phyloP scores from a whole-genome alignment of 2,888 invertebrate species.

The Flexamia atlantica region DNA sequence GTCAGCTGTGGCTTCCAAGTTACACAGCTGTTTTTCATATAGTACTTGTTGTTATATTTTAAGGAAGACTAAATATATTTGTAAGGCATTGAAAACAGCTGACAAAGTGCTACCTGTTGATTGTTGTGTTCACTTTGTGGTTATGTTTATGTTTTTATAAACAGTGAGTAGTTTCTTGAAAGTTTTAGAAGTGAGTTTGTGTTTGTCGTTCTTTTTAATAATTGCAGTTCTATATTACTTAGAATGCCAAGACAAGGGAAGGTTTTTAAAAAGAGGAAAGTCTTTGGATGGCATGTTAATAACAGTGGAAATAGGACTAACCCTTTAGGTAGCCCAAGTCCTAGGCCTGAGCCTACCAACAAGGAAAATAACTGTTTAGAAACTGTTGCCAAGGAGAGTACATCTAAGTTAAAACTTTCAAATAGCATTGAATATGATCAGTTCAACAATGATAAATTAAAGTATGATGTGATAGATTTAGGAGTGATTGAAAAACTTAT shows the following conservation, averaged over 20 bases:
- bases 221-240: not conserved
- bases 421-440: not conserved
- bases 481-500: not conserved
- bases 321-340: no score
- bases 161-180: not conserved
- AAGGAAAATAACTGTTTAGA: not conserved
- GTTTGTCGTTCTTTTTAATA: not conserved
- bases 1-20: not conserved
- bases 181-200: constrained; percentile 1
- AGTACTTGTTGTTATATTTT: constrained; percentile 9
- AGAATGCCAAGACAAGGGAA: constrained; percentile 42
- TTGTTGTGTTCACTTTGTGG: not conserved
- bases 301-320: no score
- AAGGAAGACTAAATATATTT: not conserved
- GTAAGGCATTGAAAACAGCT: not conserved
- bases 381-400: not conserved
- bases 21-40: not conserved
- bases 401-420: constrained; percentile 24
- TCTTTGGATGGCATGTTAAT: constrained; percentile 17
- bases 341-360: not conserved
- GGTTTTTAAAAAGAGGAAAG: constrained; percentile 11
- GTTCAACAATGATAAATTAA: constrained; percentile 4
- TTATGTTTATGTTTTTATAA: not conserved
- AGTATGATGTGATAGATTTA: constrained; percentile 34
- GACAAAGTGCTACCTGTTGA: not conserved